Percentiles rank a stretch among this genome's conserved stretches.
Conservation (phyloP, 2,888 invertebrate species). For the Blastobasis adustella region DNA sequence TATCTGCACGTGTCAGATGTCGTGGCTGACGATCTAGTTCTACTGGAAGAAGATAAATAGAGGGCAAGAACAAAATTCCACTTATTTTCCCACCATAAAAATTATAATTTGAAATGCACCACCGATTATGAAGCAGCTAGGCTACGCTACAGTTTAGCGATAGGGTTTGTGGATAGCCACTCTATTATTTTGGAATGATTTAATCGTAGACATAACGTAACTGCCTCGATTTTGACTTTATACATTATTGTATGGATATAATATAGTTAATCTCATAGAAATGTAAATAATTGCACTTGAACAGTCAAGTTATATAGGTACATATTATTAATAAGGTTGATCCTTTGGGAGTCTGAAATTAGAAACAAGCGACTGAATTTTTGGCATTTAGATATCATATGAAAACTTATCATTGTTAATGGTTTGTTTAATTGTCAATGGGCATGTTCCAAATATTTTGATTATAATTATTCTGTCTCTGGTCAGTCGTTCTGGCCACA, state of each 20-base stretch:
- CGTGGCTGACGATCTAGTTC: constrained; percentile 93
- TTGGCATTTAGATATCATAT: constrained; percentile 22
- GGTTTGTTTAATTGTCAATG: no score
- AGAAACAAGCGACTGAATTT: constrained; percentile 40
- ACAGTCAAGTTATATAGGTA: not conserved
- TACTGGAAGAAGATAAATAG: constrained; percentile 80
- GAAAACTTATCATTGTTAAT: not conserved
- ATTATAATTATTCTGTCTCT: no score
- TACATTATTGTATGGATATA: not conserved
- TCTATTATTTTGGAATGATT: constrained; percentile 17
- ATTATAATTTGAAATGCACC: constrained; percentile 57
- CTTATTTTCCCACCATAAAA: constrained; percentile 50
- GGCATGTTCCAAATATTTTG: no score
- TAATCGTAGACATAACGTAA: constrained; percentile 22
- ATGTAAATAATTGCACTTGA: constrained; percentile 18
- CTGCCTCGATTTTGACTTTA: constrained; percentile 18
- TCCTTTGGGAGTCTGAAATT: constrained; percentile 32
- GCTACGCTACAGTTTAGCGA: constrained; percentile 4
- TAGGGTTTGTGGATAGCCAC: constrained; percentile 17
- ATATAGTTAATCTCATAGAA: constrained; percentile 8
- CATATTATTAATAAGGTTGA: not conserved
- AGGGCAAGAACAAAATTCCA: constrained; percentile 50
- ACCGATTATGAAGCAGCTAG: constrained; percentile 5
- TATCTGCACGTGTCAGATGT: constrained; percentile 97
- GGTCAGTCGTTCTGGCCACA: no score